phyloP scores from a whole-genome alignment of 1,140 invertebrate genomes.

The Lepidostoma basale region DNA sequence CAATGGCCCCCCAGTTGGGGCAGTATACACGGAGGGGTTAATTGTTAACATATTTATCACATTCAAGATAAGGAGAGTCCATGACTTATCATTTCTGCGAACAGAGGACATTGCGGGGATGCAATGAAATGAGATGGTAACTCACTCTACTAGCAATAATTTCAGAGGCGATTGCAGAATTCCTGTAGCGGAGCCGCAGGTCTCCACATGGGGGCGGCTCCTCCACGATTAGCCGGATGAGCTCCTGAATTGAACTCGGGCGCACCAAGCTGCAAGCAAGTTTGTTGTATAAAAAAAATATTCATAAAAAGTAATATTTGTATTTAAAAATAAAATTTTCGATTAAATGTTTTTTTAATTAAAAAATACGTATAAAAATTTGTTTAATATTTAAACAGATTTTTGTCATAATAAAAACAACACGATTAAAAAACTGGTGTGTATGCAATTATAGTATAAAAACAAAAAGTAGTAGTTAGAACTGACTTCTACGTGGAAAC shows the following conservation, averaged over 20 bases:
- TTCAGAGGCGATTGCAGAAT: conserved; percentile 93
- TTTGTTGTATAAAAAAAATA: conserved; percentile 1
- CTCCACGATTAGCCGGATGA: conserved; percentile 83
- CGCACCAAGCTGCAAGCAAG: conserved; percentile 80
- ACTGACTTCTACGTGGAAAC: background rate
- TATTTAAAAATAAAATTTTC: background rate
- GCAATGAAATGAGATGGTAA: background rate
- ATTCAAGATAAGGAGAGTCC: no score
- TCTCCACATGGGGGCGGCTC: conserved; percentile 81
- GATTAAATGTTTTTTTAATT: background rate
- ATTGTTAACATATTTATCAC: no score
- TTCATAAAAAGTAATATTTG: background rate
- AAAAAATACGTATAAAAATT: background rate
- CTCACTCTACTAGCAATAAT: conserved; percentile 71
- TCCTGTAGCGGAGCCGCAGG: conserved; percentile 83
- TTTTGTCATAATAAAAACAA: background rate
- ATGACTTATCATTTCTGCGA: no score
- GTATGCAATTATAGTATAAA: background rate
- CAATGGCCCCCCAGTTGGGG: no score
- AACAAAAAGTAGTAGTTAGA: background rate
- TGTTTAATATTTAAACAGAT: background rate
- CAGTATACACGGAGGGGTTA: no score
- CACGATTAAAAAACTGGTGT: background rate
- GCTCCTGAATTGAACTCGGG: conserved; percentile 82
- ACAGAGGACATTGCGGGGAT: no score